A percentile compares a stretch with the other conserved stretches of the same genome.
Conservation (phyloP, 2,113 vertebrate species). For the Leptocoma aspasia region DNA sequence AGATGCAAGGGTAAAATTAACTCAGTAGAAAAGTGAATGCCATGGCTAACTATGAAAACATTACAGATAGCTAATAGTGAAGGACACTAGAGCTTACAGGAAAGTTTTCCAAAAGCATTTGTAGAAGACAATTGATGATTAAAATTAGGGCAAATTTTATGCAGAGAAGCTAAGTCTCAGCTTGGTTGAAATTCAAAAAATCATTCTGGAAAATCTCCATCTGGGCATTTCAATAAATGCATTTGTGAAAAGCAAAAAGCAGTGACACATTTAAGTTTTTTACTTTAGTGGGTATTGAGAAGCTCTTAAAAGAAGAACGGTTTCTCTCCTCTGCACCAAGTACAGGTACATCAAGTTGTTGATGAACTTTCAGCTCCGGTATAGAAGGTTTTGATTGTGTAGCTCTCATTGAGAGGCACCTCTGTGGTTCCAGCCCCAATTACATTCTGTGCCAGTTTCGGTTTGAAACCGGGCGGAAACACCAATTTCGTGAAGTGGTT, state of each 20-base stretch:
- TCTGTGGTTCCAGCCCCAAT: not conserved
- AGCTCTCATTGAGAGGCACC: not conserved
- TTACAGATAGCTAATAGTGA: not conserved
- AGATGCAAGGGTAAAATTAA: not conserved
- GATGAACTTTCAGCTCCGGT: not conserved
- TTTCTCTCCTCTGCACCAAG: not conserved
- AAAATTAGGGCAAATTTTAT: not conserved
- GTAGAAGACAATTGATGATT: not conserved
- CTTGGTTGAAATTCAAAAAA: not conserved
- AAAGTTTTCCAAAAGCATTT: not conserved
- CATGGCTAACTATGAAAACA: not conserved
- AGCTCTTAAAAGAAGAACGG: not conserved
- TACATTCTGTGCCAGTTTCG: too few species aligned
- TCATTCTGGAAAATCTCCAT: not conserved
- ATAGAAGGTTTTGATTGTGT: not conserved
- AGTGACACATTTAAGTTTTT: not conserved
- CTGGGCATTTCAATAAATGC: not conserved
- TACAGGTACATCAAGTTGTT: not conserved
- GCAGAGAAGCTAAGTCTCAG: not conserved
- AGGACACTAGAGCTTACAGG: not conserved
- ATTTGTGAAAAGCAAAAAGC: not conserved
- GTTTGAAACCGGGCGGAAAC: too few species aligned
- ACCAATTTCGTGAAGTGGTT: too few species aligned
- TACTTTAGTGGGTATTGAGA: not conserved
- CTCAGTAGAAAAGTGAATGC: not conserved